Evolutionary conservation across 2,113 vertebrate species (phyloP), one percentile per base, ranked within the genome.

Genomic region (Prinia subflava): DNA sequence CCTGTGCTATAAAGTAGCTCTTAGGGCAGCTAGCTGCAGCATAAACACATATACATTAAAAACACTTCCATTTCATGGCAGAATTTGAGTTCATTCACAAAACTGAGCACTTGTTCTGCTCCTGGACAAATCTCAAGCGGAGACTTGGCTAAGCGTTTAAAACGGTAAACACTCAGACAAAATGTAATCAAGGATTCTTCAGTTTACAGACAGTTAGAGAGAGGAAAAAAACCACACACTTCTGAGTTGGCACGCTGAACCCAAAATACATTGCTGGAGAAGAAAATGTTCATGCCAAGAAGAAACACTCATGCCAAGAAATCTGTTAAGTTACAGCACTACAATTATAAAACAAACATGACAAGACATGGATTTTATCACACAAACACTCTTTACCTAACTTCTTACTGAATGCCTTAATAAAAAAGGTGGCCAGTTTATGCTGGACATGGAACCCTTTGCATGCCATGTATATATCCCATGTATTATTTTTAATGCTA

Each of bases 211-310:
- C 42, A 92, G 52, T 22, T 81, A 56, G 42, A 82, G 71, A 62
- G 12, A 69, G 30, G 39, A 80, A 75, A 69, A 71, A 63, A 20
- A 4, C 0, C 28, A 77, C n/a, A 46, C 46, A 28, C 31, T 77
- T 75, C 91, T 75, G 73, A 47, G 64, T 37, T 94, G 93, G 91
- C 90, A 95, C 44, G 87, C 67, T 70, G 76, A 87, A 95, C 25
- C 39, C 49, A 84, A 87, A 87, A 89, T 47, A 67, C 18, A 2
- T 31, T 71, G 39, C 83, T 63, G 68, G 64, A 79, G 65, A 75
- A 95, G 50, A 67, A 84, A 92, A 39, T 0, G 21, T 49, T 93
- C 49, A 64, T 47, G 74, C 95, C 87, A 89, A 76, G 47, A 64
- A 91, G 46, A 76, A 90, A 67, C 0, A 0, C 30, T 83, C 55